Evolutionary conservation across 1,140 invertebrate genomes (phyloP).

Genomic region (Panonychus citri): DNA sequence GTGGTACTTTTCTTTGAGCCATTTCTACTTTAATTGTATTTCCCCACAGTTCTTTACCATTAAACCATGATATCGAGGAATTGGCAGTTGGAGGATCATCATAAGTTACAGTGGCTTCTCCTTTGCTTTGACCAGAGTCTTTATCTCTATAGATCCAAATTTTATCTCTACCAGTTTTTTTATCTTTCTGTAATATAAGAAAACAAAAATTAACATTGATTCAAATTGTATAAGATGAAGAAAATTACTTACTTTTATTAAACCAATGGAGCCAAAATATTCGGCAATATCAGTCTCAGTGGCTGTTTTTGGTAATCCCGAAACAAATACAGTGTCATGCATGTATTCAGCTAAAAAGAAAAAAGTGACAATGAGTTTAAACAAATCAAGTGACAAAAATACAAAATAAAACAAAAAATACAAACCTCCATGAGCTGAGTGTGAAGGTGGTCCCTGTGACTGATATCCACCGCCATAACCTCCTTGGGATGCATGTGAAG

Average conservation of each 20-base stretch:
- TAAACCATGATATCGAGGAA: constrained; percentile 87
- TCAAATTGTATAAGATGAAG: background rate
- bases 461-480: too few relatives aligned
- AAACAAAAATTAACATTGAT: constrained; percentile 1
- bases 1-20: constrained; percentile 46
- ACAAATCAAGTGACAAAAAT: too few relatives aligned
- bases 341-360: constrained; percentile 21
- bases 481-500: background rate
- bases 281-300: constrained; percentile 64
- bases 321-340: constrained; percentile 83
- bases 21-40: constrained; percentile 67
- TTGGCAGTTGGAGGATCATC: constrained; percentile 81
- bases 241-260: constrained; percentile 58
- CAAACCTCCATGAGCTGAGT: too few relatives aligned
- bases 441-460: too few relatives aligned
- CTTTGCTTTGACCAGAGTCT: constrained; percentile 67
- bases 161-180: constrained; percentile 72
- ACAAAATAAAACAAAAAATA: too few relatives aligned
- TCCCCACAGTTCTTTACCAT: constrained; percentile 76
- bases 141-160: constrained; percentile 98
- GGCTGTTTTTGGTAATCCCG: constrained; percentile 59
- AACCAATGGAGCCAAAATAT: constrained; percentile 85
- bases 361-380: constrained; percentile 1
- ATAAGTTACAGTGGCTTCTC: constrained; percentile 91
- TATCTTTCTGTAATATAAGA: constrained; percentile 49